Percentiles rank a stretch among this genome's conserved stretches.
These are phyloP conservation scores for Saccopteryx bilineata DNA, from an alignment of 2,113 vertebrate genomes.

Conservation along the genomic window DNA sequence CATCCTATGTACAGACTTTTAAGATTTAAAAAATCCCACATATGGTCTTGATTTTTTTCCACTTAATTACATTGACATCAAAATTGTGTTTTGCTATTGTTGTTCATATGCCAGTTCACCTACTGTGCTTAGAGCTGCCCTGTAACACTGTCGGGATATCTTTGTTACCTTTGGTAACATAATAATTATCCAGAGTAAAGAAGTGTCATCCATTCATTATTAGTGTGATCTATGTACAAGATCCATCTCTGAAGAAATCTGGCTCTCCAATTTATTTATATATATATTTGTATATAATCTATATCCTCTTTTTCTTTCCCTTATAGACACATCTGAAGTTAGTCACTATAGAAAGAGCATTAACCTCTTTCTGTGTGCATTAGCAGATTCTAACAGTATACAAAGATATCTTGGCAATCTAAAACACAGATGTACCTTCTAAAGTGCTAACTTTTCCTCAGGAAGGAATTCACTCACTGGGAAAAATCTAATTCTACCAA, in stretches of 20 bases:
- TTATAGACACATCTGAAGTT: conserved; percentile 24
- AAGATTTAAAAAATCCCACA: conserved; percentile 84
- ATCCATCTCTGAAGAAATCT: conserved; percentile 42
- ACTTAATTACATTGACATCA: conserved; percentile 74
- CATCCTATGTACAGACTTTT: conserved; percentile 84
- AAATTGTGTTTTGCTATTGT: conserved; percentile 64
- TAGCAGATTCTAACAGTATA: conserved; percentile 52
- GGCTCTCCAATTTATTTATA: conserved; percentile 11
- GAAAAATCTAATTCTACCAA: conserved; percentile 65
- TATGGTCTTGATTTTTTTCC: conserved; percentile 71
- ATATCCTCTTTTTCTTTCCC: conserved; percentile 22
- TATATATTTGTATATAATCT: conserved; percentile 17
- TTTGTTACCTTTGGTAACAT: conserved; percentile 10
- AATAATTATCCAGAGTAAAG: not conserved
- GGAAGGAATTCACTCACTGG: conserved; percentile 61
- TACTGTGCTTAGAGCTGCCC: not conserved
- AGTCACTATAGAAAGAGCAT: conserved; percentile 57
- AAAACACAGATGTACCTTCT: conserved; percentile 62
- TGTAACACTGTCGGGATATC: not conserved
- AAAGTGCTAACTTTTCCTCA: conserved; percentile 72
- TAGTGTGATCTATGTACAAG: conserved; percentile 6
- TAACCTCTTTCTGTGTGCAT: conserved; percentile 4
- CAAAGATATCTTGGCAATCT: conserved; percentile 48
- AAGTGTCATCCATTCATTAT: not conserved
- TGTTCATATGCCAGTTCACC: conserved; percentile 46